Conservation (phyloP, 1,140 invertebrate genomes). For the Temnothorax longispinosus region DNA sequence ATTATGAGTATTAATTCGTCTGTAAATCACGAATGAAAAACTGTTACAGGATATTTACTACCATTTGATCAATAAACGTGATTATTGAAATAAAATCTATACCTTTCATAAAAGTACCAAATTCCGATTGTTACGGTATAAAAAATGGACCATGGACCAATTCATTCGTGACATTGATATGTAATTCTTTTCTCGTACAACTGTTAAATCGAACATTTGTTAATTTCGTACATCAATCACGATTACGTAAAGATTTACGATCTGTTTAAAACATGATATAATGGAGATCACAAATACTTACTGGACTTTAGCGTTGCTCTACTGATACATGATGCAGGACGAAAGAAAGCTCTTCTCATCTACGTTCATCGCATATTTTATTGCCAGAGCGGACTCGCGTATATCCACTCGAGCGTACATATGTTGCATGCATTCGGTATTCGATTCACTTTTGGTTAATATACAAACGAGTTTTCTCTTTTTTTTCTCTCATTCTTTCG, state of each 20-base stretch:
- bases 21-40: conserved; percentile 31
- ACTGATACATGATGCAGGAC: conserved; percentile 40
- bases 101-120: conserved; percentile 18
- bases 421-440: conserved; percentile 75
- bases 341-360: conserved; percentile 43
- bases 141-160: conserved; percentile 28
- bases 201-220: conserved; percentile 20
- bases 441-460: conserved; percentile 72
- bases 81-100: conserved; percentile 33
- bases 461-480: conserved; percentile 77
- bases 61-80: not conserved
- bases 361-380: conserved; percentile 79
- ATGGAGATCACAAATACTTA: conserved; percentile 49
- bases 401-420: conserved; percentile 77
- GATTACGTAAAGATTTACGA: conserved; percentile 1
- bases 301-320: conserved; percentile 23
- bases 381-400: conserved; percentile 75
- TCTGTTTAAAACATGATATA: conserved; percentile 26
- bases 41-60: not conserved
- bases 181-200: conserved; percentile 31
- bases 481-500: conserved; percentile 49
- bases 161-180: conserved; percentile 50
- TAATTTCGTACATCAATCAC: conserved; percentile 22
- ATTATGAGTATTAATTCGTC: conserved; percentile 30
- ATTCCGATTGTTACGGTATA: conserved; percentile 30